Conservation (phyloP, 2,888 invertebrate genomes). For the Hipparchia sbordonii region DNA sequence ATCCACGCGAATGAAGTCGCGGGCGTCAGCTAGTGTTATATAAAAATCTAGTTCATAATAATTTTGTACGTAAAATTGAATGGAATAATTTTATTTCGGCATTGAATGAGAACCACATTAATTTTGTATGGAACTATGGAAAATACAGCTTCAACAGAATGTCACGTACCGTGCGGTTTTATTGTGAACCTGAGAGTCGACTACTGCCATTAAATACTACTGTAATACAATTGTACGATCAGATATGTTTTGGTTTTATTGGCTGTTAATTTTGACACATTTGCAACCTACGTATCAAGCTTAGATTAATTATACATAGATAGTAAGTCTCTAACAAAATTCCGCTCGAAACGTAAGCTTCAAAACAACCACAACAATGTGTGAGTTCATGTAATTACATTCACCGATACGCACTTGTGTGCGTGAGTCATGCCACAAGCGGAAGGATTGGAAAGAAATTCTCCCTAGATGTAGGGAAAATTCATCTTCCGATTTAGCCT, state of each 20-base stretch:
- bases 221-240: constrained; percentile 64
- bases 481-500: too few relatives aligned
- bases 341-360: too few relatives aligned
- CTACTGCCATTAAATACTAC: constrained; percentile 69
- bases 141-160: constrained; percentile 20
- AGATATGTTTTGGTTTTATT: constrained; percentile 23
- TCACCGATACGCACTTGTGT: too few relatives aligned
- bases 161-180: constrained; percentile 49
- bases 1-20: too few relatives aligned
- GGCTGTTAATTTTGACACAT: constrained; percentile 27
- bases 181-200: constrained; percentile 61
- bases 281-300: constrained; percentile 15
- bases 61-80: constrained; percentile 5
- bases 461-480: too few relatives aligned
- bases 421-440: too few relatives aligned
- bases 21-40: not conserved
- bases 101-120: constrained; percentile 2
- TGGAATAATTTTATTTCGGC: constrained; percentile 1
- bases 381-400: too few relatives aligned
- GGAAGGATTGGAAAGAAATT: too few relatives aligned
- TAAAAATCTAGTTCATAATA: constrained; percentile 7
- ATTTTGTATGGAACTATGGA: constrained; percentile 22
- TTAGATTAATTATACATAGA: too few relatives aligned
- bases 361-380: too few relatives aligned
- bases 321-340: too few relatives aligned